phyloP scores from a whole-genome alignment of 2,797 vertebrate species.

The Triplophysa yarkandensis region DNA sequence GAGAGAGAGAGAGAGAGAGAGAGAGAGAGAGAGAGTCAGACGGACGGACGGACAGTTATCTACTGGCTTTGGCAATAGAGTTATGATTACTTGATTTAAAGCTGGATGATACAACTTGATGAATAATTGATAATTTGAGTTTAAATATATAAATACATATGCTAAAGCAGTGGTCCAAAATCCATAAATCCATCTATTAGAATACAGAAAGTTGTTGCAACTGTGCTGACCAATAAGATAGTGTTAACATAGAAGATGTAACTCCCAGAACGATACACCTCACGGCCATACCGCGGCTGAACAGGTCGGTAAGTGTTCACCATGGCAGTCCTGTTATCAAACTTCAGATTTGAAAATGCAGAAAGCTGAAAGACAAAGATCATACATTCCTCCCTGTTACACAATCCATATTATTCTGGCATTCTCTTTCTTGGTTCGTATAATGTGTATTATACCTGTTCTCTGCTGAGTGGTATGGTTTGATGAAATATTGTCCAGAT shows the following conservation, averaged over 20 bases:
- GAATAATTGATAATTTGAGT: background rate
- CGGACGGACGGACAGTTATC: no score
- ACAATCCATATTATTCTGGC: background rate
- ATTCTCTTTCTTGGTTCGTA: background rate
- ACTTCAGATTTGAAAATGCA: conserved; percentile 68
- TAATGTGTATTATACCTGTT: no score
- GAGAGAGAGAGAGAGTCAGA: no score
- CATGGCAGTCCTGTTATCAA: conserved; percentile 64
- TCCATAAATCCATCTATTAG: conserved; percentile 8
- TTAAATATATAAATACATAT: background rate
- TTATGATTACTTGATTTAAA: background rate
- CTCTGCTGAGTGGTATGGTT: conserved; percentile 65
- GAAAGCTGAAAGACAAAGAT: conserved; percentile 65
- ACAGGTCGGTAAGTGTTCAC: conserved; percentile 73
- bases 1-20: no score
- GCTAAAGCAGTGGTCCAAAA: background rate
- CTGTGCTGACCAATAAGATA: conserved; percentile 51
- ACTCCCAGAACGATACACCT: conserved; percentile 70
- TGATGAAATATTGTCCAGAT: conserved; percentile 81
- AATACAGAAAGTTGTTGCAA: conserved; percentile 50
- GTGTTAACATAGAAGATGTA: conserved; percentile 47
- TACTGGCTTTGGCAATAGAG: background rate
- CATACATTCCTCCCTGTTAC: no score
- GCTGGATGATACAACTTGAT: background rate
- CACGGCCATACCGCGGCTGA: conserved; percentile 69